A percentile compares a stretch with the other conserved stretches of the same genome.
phyloP scores from a whole-genome alignment of 2,888 invertebrate species.

The Pseudococcus longispinus region DNA sequence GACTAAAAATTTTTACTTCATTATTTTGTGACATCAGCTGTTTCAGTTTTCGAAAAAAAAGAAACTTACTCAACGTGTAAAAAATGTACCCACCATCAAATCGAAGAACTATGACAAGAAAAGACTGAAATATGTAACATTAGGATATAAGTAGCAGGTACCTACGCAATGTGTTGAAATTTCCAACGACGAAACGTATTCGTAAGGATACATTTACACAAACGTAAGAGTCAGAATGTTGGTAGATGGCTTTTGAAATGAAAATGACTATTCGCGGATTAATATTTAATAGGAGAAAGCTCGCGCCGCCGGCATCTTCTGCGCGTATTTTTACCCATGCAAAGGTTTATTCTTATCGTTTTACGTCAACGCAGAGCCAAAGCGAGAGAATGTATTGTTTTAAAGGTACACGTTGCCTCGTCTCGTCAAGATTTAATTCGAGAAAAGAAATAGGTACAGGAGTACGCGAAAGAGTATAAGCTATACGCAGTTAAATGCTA shows the following conservation, averaged over 20 bases:
- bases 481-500: background rate
- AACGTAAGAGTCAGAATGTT: background rate
- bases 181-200: background rate
- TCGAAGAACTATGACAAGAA: background rate
- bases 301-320: background rate
- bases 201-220: too few species aligned
- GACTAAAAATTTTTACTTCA: too few species aligned
- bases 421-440: background rate
- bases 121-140: background rate
- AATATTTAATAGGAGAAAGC: background rate
- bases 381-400: background rate
- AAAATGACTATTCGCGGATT: slow-evolving; percentile 19
- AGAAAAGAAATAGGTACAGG: background rate
- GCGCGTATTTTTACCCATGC: background rate
- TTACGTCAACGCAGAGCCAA: background rate
- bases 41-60: too few species aligned
- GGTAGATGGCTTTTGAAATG: background rate
- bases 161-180: background rate
- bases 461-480: background rate
- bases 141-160: background rate
- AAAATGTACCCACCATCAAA: too few species aligned
- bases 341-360: background rate
- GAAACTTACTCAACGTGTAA: too few species aligned
- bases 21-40: too few species aligned
- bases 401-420: background rate